Evolutionary conservation across 2,888 invertebrate species (phyloP).

Genomic region (Siphlonurus alternatus): DNA sequence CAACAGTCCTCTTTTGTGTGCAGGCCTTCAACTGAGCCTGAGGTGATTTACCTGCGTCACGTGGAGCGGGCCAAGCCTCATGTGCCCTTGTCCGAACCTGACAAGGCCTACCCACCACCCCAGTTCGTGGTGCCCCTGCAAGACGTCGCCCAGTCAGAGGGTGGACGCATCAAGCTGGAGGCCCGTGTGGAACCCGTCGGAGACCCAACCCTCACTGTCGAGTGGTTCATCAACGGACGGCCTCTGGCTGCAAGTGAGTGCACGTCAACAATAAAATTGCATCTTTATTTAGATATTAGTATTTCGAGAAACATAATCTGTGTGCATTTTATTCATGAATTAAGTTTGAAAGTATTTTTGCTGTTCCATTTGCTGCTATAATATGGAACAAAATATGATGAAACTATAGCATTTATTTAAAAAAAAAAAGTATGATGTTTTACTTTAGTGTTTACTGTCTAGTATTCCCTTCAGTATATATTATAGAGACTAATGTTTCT

Average conservation of each 20-base stretch:
- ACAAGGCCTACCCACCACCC: conserved; percentile 76
- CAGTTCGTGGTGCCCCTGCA: conserved; percentile 79
- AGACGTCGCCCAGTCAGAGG: conserved; percentile 69
- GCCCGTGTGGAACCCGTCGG: conserved; percentile 94
- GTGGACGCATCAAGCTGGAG: conserved; percentile 91
- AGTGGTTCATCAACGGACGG: conserved; percentile 88
- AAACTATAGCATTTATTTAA: neutral
- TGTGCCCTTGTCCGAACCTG: conserved; percentile 65
- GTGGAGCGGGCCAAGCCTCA: conserved; percentile 78
- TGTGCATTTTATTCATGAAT: too few species aligned
- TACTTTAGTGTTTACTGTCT: too few species aligned
- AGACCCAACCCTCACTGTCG: conserved; percentile 89
- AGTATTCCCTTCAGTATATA: too few species aligned
- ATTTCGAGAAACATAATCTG: too few species aligned
- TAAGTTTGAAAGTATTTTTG: too few species aligned
- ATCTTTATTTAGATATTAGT: too few species aligned
- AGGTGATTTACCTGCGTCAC: conserved; percentile 83
- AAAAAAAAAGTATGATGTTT: too few species aligned
- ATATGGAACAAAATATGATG: too few species aligned
- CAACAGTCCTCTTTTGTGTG: conserved; percentile 18
- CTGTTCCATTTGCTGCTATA: too few species aligned
- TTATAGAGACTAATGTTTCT: too few species aligned
- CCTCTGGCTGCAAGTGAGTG: conserved; percentile 79
- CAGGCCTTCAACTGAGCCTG: conserved; percentile 82
- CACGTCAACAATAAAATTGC: neutral